Conservation (phyloP, 1,140 invertebrate genomes). For the Leucophenga varia region DNA sequence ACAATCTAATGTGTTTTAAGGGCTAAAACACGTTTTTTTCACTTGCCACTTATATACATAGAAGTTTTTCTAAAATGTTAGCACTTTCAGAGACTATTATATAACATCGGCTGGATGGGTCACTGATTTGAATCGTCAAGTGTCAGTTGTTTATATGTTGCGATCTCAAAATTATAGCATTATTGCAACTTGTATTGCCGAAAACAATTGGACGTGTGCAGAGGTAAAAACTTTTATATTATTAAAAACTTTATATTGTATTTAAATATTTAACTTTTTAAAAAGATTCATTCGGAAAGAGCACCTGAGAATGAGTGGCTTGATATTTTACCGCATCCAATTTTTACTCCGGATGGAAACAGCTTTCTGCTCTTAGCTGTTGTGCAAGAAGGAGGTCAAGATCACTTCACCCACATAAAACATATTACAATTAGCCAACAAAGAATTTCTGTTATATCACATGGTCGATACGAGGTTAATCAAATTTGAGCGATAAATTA, state of each 20-base stretch:
- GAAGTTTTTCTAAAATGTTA: neutral
- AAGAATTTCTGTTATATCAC: constrained; percentile 80
- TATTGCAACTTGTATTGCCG: constrained; percentile 73
- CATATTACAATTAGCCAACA: constrained; percentile 80
- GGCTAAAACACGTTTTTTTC: too few species aligned
- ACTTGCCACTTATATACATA: too few species aligned
- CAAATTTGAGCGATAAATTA: neutral
- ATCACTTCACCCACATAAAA: constrained; percentile 87
- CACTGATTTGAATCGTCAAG: constrained; percentile 65
- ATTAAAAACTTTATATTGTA: constrained; percentile 4
- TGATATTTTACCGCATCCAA: constrained; percentile 78
- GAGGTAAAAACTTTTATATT: constrained; percentile 71
- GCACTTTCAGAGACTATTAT: constrained; percentile 85
- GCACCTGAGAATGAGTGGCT: constrained; percentile 81
- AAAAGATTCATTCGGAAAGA: constrained; percentile 78
- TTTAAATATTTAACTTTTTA: constrained; percentile 34
- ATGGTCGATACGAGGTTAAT: constrained; percentile 81
- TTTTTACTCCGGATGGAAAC: constrained; percentile 80
- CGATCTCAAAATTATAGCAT: constrained; percentile 85
- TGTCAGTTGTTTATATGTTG: constrained; percentile 88
- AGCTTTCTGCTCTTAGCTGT: constrained; percentile 81
- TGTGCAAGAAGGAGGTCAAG: constrained; percentile 76
- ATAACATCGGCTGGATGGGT: constrained; percentile 88
- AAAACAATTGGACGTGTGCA: constrained; percentile 77
- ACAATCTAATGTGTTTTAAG: too few species aligned